Evolutionary conservation across 2,888 invertebrate species (phyloP), one percentile per base, ranked within the genome.

Genomic region (Hoplodrina ambigua): DNA sequence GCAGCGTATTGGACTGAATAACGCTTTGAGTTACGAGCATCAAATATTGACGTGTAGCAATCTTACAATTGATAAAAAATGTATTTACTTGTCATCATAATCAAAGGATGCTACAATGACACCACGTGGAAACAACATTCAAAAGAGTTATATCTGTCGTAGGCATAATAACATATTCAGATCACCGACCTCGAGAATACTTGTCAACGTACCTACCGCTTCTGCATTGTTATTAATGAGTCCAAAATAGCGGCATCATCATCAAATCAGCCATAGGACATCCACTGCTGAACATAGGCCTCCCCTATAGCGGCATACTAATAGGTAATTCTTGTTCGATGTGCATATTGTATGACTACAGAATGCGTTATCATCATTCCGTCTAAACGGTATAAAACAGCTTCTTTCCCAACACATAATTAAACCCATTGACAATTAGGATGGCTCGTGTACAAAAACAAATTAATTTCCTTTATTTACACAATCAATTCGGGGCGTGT

Each of bases 401-500:
- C 41, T 67, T 52, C 54, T 52, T 53, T 30, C 46, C n/a, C 17
- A 49, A 69, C 64, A 52, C 44, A 69, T 57, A 85, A 80, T 83
- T 68, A 78, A 80, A 71, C 56, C 53, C 62, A 75, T 81, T 67
- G 58, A 72, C 73, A 77, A 75, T 85, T 66, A 70, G 72, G 72
- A 68, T 62, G 66, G 60, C 41, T 75, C 74, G 75, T 76, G 75
- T 66, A 72, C 78, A 76, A 84, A 83, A 82, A 78, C 78, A 79
- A 86, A 83, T 83, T 85, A 78, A 82, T 80, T 78, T 73, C 58
- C 73, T 80, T 83, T 85, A 81, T 82, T 86, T 85, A 82, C 71
- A 71, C 84, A 82, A 81, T 85, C 84, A 75, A 85, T 84, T 82
- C 61, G 66, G 78, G 61, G 79, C 76, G 86, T 83, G 81, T 86